Evolutionary conservation across 2,797 vertebrate genomes (phyloP).

Genomic region (Myotis myotis): DNA sequence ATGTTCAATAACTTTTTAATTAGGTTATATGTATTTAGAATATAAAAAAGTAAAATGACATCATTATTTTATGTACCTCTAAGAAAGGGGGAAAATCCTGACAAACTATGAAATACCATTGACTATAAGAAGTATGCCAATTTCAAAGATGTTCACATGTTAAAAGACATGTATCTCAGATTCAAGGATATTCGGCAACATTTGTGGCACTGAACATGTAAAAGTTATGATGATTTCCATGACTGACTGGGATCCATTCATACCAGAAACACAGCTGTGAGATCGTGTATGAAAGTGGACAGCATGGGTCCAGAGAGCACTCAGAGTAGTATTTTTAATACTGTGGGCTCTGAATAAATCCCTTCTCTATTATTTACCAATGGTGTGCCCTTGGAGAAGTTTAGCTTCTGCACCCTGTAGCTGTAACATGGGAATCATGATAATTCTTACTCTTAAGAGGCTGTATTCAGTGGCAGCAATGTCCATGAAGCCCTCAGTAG

Average conservation of each 20-base stretch:
- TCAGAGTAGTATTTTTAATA: not conserved
- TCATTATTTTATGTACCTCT: not conserved
- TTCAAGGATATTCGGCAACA: not conserved
- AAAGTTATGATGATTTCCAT: not conserved
- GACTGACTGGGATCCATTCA: not conserved
- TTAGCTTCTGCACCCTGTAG: not conserved
- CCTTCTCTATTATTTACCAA: not conserved
- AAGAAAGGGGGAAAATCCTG: not conserved
- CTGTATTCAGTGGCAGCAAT: not conserved
- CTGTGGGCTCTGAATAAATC: not conserved
- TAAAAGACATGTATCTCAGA: not conserved
- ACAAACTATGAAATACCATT: not conserved
- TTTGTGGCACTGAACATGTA: not conserved
- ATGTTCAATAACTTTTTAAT: not conserved
- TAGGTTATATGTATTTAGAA: not conserved
- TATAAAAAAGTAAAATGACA: not conserved
- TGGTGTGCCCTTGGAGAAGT: not conserved
- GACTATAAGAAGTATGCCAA: not conserved
- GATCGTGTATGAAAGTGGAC: not conserved
- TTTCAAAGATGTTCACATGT: not conserved
- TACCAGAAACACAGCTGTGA: not conserved
- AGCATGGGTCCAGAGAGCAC: not conserved
- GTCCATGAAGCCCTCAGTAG: not conserved
- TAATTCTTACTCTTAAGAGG: not conserved
- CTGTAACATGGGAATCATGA: not conserved